Evolutionary conservation across 2,113 vertebrate species (phyloP).

Genomic region (Toxostoma redivivum): DNA sequence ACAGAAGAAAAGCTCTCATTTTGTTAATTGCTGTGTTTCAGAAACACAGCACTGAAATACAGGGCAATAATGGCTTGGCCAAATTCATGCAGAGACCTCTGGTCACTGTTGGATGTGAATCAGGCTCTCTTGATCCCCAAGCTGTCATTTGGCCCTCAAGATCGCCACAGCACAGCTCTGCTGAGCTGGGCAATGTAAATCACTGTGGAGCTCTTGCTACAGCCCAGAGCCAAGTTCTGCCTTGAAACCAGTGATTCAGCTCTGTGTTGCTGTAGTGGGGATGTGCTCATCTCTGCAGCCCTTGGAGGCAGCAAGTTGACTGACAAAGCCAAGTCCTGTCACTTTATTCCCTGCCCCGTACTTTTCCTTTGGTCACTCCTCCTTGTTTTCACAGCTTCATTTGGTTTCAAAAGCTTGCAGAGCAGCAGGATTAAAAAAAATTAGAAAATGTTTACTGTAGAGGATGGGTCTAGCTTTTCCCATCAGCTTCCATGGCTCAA

Average conservation of each 20-base stretch:
- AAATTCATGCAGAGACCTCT: not conserved
- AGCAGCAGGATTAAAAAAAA: slow-evolving; percentile 9
- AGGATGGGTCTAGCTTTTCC: slow-evolving; percentile 21
- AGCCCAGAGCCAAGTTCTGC: not conserved
- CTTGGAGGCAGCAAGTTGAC: not conserved
- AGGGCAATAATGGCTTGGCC: not conserved
- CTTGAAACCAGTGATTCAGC: not conserved
- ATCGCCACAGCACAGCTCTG: not conserved
- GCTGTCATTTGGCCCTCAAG: not conserved
- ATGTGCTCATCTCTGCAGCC: not conserved
- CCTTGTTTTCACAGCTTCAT: not conserved
- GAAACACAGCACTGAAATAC: not conserved
- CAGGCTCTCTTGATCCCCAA: not conserved
- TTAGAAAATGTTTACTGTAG: slow-evolving; percentile 5
- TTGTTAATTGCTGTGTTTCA: not conserved
- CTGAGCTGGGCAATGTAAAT: not conserved
- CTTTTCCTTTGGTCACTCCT: not conserved
- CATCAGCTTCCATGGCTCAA: slow-evolving; percentile 13
- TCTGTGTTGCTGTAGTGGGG: not conserved
- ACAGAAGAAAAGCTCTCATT: not conserved
- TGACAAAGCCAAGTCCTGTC: not conserved
- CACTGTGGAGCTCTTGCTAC: not conserved
- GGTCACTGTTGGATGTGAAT: not conserved
- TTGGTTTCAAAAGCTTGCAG: not conserved
- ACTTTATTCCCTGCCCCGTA: not conserved